These are phyloP conservation scores for Lithophane semibrunnea DNA, from an alignment of 2,888 invertebrate genomes.

Conservation along the genomic window DNA sequence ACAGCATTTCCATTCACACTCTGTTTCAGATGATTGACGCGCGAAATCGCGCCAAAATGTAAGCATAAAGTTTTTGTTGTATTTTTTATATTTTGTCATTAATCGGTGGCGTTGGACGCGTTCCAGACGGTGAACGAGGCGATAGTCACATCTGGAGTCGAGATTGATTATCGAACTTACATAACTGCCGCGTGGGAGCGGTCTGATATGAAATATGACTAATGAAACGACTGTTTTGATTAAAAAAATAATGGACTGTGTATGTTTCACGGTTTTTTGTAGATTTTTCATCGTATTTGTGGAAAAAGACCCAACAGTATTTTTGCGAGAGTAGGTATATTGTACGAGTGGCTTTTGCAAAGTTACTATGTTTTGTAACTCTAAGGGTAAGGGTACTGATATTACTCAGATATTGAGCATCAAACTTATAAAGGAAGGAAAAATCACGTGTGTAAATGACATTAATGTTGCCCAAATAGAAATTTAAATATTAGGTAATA, in stretches of 20 bases:
- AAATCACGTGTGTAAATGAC: neutral
- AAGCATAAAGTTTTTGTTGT: slow-evolving; percentile 23
- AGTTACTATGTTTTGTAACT: neutral
- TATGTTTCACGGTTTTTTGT: slow-evolving; percentile 9
- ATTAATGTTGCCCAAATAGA: neutral
- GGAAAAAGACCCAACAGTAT: neutral
- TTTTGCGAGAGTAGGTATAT: neutral
- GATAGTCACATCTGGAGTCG: slow-evolving; percentile 46
- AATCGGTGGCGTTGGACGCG: slow-evolving; percentile 56
- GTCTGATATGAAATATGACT: slow-evolving; percentile 51
- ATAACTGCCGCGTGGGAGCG: slow-evolving; percentile 57
- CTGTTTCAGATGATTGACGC: slow-evolving; percentile 49
- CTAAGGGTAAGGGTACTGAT: no score
- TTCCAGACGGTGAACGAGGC: slow-evolving; percentile 50
- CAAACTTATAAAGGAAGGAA: neutral
- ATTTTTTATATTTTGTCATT: slow-evolving; percentile 45
- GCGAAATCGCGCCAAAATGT: slow-evolving; percentile 53
- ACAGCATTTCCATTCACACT: slow-evolving; percentile 69
- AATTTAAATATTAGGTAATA: neutral
- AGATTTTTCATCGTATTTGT: slow-evolving; percentile 26
- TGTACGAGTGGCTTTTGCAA: neutral
- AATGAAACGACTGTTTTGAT: slow-evolving; percentile 50
- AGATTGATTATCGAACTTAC: slow-evolving; percentile 55
- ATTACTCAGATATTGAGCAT: neutral
- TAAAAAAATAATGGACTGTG: slow-evolving; percentile 24